These are phyloP conservation scores for Himalopsyche anomala DNA, from an alignment of 2,888 invertebrate genomes.

Conservation along the genomic window DNA sequence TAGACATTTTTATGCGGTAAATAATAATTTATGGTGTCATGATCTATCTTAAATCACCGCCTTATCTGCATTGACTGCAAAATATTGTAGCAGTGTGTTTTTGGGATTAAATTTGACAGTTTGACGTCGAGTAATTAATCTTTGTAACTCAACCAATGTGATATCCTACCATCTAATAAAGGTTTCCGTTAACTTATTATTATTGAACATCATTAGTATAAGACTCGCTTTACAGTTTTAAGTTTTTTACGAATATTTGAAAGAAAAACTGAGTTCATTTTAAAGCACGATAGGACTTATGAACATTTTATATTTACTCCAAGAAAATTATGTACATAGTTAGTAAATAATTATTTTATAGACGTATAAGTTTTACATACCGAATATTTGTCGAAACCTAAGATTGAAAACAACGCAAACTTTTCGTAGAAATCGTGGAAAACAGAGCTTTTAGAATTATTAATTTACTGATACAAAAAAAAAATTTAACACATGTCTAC, in stretches of 20 bases:
- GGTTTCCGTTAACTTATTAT: background rate
- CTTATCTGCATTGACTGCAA: constrained; percentile 16
- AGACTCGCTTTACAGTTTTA: background rate
- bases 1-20: background rate
- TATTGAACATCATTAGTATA: background rate
- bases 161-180: constrained; percentile 11
- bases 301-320: no score
- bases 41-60: background rate
- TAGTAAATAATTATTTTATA: no score
- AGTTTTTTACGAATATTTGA: background rate
- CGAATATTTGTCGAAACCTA: no score
- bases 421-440: no score
- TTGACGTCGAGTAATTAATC: constrained; percentile 22
- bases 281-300: no score
- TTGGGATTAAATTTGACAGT: constrained; percentile 16
- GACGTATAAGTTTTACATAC: no score
- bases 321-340: no score
- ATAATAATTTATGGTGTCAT: background rate
- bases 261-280: no score
- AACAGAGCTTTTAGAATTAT: no score
- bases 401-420: no score
- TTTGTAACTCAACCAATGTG: background rate
- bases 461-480: no score
- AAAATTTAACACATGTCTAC: no score
- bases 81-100: constrained; percentile 20